Evolutionary conservation across 2,797 vertebrate genomes (phyloP).

Genomic region (Manis pentadactyla): DNA sequence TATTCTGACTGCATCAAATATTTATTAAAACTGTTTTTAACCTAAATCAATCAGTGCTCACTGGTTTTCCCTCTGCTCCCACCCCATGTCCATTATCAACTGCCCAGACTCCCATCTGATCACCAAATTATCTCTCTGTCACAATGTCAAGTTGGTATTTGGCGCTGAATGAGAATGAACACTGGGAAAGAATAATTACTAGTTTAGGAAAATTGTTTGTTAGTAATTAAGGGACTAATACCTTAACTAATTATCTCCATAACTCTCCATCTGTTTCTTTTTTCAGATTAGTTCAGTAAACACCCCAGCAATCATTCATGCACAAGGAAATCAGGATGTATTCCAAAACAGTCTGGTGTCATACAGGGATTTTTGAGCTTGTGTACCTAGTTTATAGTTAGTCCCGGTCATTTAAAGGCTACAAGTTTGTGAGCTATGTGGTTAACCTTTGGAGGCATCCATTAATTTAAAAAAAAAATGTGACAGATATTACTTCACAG

Average conservation of each 20-base stretch:
- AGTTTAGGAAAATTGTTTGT: not conserved
- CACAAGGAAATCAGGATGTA: not conserved
- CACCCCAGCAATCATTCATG: accelerated
- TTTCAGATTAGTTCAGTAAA: not conserved
- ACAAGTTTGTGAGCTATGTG: not conserved
- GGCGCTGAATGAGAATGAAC: not conserved
- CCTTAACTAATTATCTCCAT: not conserved
- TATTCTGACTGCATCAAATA: not conserved
- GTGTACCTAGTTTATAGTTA: not conserved
- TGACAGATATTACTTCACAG: not conserved
- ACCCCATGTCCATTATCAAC: not conserved
- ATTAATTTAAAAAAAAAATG: not conserved
- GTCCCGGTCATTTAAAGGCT: not conserved
- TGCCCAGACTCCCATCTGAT: not conserved
- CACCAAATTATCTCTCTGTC: not conserved
- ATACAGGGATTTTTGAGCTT: not conserved
- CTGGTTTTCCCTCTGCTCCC: not conserved
- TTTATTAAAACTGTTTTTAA: not conserved
- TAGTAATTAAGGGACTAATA: not conserved
- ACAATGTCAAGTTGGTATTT: not conserved
- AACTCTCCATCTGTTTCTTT: not conserved
- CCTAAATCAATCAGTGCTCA: not conserved
- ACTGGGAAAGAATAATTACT: not conserved
- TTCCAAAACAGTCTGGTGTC: not conserved
- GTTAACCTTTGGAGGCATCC: not conserved